Evolutionary conservation across 2,888 invertebrate species (phyloP), one percentile per base, ranked within the genome.

Genomic region (Labia minor): DNA sequence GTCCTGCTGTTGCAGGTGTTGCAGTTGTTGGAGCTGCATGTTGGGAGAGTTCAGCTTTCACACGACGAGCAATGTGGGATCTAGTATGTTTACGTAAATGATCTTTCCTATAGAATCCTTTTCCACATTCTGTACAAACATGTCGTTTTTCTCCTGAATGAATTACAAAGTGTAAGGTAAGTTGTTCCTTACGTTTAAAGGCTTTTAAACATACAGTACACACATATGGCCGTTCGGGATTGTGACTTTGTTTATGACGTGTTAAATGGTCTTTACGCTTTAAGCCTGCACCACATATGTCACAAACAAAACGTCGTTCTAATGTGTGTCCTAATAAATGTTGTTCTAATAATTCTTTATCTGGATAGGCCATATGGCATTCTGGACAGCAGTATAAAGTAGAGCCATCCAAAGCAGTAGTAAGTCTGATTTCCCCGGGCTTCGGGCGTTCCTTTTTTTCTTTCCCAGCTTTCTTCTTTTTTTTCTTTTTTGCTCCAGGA

Each of bases 121-220:
- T 92, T 70, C 91, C 91, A 75, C 93, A 93, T 77, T 92, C 91
- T 68, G 87, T 87, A 78, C 93, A 93, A 11, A 90, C 83, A 72
- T 92, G 92, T 70, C 91, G 82, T 77, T 92, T 92, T 77, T 92
- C 91, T 1, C 92, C 92, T 11, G 92, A 91, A 78, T 93, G 92
- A 74, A 92, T 92, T 71, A 92, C 91, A 77, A 91, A 90, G 79
- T 93, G 92, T 72, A 92, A 78, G 0, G 92, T 92, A 68, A 93
- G 82, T 72, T 93, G 92, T 75, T 93, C 92, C 81, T 92, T 92
- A 72, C 92, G 85, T 74, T 92, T 92, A 77, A 92, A 92, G 0
- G 90, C 90, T 76, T 92, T 92, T 74, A 90, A 82, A 75, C 92
- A 92, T 67, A 92, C 90, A 68, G 90, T 87, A 80, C 92, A 92